Percentiles rank a stretch among this genome's conserved stretches.
phyloP scores from a whole-genome alignment of 2,797 vertebrate genomes.

The Tangara arthus region DNA sequence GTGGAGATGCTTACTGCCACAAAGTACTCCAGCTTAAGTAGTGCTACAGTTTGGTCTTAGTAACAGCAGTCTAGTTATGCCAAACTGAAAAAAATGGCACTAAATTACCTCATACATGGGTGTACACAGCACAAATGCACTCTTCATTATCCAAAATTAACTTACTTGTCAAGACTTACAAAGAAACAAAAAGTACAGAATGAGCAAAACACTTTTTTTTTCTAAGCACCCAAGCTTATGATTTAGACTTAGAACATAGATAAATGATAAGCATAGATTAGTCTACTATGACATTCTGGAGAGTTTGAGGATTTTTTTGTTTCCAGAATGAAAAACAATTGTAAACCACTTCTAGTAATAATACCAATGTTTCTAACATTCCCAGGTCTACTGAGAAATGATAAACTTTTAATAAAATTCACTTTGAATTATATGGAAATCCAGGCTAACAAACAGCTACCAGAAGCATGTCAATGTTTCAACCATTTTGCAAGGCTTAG shows the following conservation, averaged over 20 bases:
- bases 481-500: not conserved
- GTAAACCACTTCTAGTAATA: not conserved
- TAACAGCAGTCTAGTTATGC: not conserved
- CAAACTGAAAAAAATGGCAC: not conserved
- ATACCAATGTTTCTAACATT: not conserved
- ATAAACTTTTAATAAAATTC: not conserved
- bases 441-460: not conserved
- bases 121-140: not conserved
- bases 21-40: not conserved
- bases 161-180: not conserved
- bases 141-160: not conserved
- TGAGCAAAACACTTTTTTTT: not conserved
- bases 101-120: not conserved
- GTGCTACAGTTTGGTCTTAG: not conserved
- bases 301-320: fast-evolving
- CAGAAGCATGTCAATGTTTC: not conserved
- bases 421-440: not conserved
- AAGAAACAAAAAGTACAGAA: not conserved
- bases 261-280: not conserved
- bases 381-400: not conserved
- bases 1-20: not conserved
- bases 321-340: not conserved
- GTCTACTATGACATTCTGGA: not conserved
- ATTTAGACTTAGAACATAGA: not conserved
- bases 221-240: not conserved